Percentiles rank a stretch among this genome's conserved stretches.
These are phyloP conservation scores for Drosophila ironensis DNA, from an alignment of 1,140 invertebrate genomes.

Conservation along the genomic window DNA sequence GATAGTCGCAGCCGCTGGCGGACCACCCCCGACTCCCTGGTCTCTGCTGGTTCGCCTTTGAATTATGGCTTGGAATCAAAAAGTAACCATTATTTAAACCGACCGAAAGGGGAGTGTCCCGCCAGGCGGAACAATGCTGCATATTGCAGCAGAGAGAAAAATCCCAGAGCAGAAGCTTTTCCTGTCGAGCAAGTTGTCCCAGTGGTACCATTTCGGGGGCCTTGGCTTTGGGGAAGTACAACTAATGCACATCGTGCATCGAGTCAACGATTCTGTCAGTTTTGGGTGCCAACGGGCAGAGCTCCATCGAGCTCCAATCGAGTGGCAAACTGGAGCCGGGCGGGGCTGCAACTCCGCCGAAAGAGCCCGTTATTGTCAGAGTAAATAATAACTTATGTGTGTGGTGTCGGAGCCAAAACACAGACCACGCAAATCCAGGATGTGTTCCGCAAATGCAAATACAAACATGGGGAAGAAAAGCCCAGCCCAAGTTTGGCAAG, in stretches of 20 bases:
- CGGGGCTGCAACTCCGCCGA: neutral
- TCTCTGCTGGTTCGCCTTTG: slow-evolving; percentile 45
- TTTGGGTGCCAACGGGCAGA: no score
- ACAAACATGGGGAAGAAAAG: no score
- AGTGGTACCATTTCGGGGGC: no score
- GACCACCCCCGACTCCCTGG: slow-evolving; percentile 10
- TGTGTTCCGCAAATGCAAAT: slow-evolving; percentile 35
- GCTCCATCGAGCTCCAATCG: slow-evolving; percentile 50
- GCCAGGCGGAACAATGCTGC: no score
- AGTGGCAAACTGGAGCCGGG: slow-evolving; percentile 66
- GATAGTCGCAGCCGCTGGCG: slow-evolving; percentile 25
- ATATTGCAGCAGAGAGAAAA: slow-evolving; percentile 26
- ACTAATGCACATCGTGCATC: no score
- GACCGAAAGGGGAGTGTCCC: slow-evolving; percentile 35
- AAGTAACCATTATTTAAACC: slow-evolving; percentile 70
- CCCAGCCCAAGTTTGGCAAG: neutral
- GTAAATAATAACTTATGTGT: slow-evolving; percentile 78
- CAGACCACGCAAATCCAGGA: slow-evolving; percentile 56
- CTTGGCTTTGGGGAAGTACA: no score
- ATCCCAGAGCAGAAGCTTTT: no score
- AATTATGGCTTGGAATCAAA: slow-evolving; percentile 74
- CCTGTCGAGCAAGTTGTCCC: no score
- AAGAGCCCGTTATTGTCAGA: slow-evolving; percentile 51
- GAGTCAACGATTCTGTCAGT: no score
- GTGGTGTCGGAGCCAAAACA: slow-evolving; percentile 56